Conservation (phyloP, 2,888 invertebrate species). For the Drosophila kanekoi region DNA sequence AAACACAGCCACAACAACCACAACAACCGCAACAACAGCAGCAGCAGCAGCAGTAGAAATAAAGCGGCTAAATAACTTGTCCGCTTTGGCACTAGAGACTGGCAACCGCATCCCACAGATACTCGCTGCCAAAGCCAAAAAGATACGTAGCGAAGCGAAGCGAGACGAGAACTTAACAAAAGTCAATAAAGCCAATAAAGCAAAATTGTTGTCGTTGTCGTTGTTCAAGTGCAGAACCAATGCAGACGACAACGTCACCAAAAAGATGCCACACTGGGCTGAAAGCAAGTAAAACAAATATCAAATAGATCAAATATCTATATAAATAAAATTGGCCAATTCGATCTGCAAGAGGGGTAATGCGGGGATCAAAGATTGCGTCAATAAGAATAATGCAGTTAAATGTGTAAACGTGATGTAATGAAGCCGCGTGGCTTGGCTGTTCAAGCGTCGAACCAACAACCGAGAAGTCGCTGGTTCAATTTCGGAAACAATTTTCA, state of each 20-base stretch:
- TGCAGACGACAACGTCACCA: slow-evolving; percentile 27
- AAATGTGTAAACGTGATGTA: too few relatives aligned
- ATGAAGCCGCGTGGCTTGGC: too few relatives aligned
- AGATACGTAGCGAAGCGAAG: slow-evolving; percentile 37
- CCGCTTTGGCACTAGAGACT: slow-evolving; percentile 54
- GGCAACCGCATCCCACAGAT: slow-evolving; percentile 48
- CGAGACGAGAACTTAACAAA: slow-evolving; percentile 72
- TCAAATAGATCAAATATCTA: too few relatives aligned
- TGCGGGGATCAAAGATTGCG: too few relatives aligned
- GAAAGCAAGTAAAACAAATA: too few relatives aligned
- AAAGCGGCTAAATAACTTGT: slow-evolving; percentile 65
- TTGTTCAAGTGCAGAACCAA: slow-evolving; percentile 47
- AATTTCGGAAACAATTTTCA: too few relatives aligned
- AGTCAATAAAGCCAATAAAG: slow-evolving; percentile 81
- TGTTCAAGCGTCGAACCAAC: too few relatives aligned
- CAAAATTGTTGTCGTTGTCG: slow-evolving; percentile 54
- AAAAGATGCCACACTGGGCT: slow-evolving; percentile 2
- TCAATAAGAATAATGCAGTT: too few relatives aligned
- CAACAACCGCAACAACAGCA: slow-evolving; percentile 20
- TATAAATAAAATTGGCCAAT: too few relatives aligned
- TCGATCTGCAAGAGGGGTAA: too few relatives aligned
- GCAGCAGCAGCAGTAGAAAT: slow-evolving; percentile 27
- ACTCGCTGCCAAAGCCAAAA: slow-evolving; percentile 20
- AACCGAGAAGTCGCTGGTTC: too few relatives aligned
- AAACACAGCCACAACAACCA: slow-evolving; percentile 37